Evolutionary conservation across 2,797 vertebrate genomes (phyloP).

Genomic region (Pagetopsis macropterus): DNA sequence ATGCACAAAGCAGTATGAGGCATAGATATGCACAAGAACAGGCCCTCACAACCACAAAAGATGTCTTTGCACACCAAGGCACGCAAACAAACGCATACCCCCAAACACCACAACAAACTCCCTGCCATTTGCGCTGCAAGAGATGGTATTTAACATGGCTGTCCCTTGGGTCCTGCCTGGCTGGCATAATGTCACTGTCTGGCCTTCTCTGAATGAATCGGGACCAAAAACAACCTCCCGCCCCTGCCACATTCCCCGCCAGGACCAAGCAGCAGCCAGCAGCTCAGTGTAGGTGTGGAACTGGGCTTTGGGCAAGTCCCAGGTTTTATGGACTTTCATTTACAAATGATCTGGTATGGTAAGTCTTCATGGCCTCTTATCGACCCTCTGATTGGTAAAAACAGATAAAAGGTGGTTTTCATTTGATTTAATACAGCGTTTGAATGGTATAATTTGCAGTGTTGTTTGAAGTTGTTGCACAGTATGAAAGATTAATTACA

Average conservation of each 20-base stretch:
- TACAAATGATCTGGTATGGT: slow-evolving; percentile 11
- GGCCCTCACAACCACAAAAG: slow-evolving; percentile 16
- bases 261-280: slow-evolving; percentile 51
- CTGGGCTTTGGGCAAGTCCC: slow-evolving; percentile 28
- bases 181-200: slow-evolving; percentile 79
- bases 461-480: neutral
- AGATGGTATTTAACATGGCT: slow-evolving; percentile 78
- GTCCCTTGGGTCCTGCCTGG: slow-evolving; percentile 65
- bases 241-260: slow-evolving; percentile 45
- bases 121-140: slow-evolving; percentile 72
- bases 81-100: slow-evolving; percentile 49
- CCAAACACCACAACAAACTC: slow-evolving; percentile 58
- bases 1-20: slow-evolving; percentile 12
- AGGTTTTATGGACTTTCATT: slow-evolving; percentile 12
- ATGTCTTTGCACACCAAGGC: slow-evolving; percentile 42
- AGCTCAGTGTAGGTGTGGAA: slow-evolving; percentile 41
- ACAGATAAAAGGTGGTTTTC: neutral
- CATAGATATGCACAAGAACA: slow-evolving; percentile 26
- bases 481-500: slow-evolving; percentile 32
- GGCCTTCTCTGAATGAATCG: slow-evolving; percentile 71
- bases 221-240: slow-evolving; percentile 68
- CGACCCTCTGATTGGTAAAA: neutral
- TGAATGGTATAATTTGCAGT: neutral
- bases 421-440: neutral
- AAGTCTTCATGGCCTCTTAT: neutral